Evolutionary conservation across 2,888 invertebrate genomes (phyloP).

Genomic region (Stegana nigrithorax): DNA sequence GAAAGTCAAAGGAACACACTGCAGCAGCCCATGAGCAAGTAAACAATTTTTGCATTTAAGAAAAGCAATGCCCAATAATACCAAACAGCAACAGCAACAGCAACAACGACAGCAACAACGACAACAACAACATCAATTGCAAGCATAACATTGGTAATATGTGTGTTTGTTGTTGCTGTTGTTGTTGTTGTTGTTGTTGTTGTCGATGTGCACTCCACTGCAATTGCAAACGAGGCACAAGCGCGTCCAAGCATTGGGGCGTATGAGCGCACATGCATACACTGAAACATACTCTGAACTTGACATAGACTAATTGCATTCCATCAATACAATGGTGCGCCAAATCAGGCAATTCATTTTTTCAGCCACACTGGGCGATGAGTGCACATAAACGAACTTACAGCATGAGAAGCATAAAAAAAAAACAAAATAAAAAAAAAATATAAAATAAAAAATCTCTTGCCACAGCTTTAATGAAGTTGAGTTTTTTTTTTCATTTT

Average conservation of each 20-base stretch:
- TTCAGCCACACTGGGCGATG: conserved; percentile 21
- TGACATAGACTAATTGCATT: conserved; percentile 62
- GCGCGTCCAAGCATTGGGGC: conserved; percentile 16
- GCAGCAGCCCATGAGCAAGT: background rate
- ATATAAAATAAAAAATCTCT: too few species aligned
- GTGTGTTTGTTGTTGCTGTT: conserved; percentile 20
- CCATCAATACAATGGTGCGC: conserved; percentile 52
- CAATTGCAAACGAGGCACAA: conserved; percentile 19
- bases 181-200: conserved; percentile 18
- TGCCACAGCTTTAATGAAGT: background rate
- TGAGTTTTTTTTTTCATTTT: background rate
- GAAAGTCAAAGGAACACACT: too few species aligned
- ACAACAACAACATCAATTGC: too few species aligned
- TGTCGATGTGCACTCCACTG: conserved; percentile 2
- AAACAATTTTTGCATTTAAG: conserved; percentile 18
- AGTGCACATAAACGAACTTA: conserved; percentile 25
- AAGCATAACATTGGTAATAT: too few species aligned
- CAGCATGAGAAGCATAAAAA: background rate
- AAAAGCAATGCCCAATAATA: conserved; percentile 3
- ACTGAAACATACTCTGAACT: conserved; percentile 12
- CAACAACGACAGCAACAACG: too few species aligned
- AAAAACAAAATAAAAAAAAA: too few species aligned
- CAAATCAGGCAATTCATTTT: conserved; percentile 53
- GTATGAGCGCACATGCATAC: conserved; percentile 1
- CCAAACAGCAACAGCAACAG: too few species aligned